Evolutionary conservation across 2,797 vertebrate species (phyloP).

Genomic region (Borostomias antarcticus): DNA sequence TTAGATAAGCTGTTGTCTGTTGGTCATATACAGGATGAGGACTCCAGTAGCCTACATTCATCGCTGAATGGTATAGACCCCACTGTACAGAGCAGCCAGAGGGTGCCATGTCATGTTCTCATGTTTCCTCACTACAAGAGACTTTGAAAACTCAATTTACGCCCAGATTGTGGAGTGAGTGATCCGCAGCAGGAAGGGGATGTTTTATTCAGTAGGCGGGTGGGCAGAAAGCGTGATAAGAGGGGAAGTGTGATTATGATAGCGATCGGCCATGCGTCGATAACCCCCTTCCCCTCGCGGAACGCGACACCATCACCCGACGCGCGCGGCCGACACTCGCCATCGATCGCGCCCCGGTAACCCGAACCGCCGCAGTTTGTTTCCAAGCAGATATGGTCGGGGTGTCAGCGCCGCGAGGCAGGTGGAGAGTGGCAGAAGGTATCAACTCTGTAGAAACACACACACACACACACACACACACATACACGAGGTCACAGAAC

Average conservation of each 20-base stretch:
- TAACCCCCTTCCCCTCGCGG: slow-evolving; percentile 67
- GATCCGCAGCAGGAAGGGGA: slow-evolving; percentile 72
- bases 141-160: slow-evolving; percentile 49
- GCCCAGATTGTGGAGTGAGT: slow-evolving; percentile 52
- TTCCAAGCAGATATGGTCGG: slow-evolving; percentile 69
- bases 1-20: slow-evolving; percentile 11
- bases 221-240: slow-evolving; percentile 64
- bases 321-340: slow-evolving; percentile 33
- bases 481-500: neutral
- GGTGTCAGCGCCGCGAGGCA: slow-evolving; percentile 52
- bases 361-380: slow-evolving; percentile 68
- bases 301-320: slow-evolving; percentile 68
- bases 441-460: slow-evolving; percentile 37
- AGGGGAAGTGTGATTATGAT: slow-evolving; percentile 82
- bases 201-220: slow-evolving; percentile 82
- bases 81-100: slow-evolving; percentile 3
- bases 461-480: slow-evolving; percentile 36
- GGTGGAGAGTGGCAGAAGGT: slow-evolving; percentile 36
- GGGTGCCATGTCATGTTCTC: slow-evolving; percentile 40
- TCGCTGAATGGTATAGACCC: neutral
- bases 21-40: slow-evolving; percentile 3
- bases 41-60: neutral
- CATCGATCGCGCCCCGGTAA: slow-evolving; percentile 73
- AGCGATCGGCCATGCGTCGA: slow-evolving; percentile 74
- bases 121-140: slow-evolving; percentile 42